These are phyloP conservation scores for Thamnaconus septentrionalis DNA, from an alignment of 2,113 vertebrate species.

Conservation along the genomic window DNA sequence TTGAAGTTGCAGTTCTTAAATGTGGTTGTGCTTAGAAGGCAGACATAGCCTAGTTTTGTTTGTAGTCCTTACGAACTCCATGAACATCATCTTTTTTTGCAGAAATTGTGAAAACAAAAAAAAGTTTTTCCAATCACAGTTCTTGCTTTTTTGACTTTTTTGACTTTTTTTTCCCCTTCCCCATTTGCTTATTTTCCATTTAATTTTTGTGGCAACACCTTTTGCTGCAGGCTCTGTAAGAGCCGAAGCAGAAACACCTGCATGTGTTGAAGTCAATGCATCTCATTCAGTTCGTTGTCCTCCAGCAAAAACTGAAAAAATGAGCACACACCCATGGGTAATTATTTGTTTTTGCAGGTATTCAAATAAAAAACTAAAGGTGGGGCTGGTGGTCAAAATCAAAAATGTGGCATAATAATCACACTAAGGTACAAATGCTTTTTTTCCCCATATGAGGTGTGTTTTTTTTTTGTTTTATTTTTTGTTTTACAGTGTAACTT, in stretches of 20 bases:
- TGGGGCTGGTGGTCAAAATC: slow-evolving; percentile 40
- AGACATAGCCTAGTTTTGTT: slow-evolving; percentile 70
- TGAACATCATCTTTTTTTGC: slow-evolving; percentile 30
- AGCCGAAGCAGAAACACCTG: slow-evolving; percentile 20
- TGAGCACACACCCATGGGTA: not conserved
- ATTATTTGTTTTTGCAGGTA: slow-evolving; percentile 24
- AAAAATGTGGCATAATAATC: slow-evolving; percentile 48
- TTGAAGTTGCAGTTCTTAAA: slow-evolving; percentile 82
- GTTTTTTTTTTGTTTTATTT: slow-evolving; percentile 27
- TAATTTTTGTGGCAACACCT: slow-evolving; percentile 22
- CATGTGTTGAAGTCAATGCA: slow-evolving; percentile 19
- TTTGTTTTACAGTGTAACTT: slow-evolving; percentile 55
- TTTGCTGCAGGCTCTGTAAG: slow-evolving; percentile 41
- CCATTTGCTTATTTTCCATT: too few species aligned
- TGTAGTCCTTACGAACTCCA: slow-evolving; percentile 78
- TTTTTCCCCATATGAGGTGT: slow-evolving; percentile 28
- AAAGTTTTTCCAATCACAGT: slow-evolving; percentile 70
- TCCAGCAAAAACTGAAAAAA: slow-evolving; percentile 4
- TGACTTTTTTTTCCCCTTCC: too few species aligned
- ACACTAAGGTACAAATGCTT: slow-evolving; percentile 55
- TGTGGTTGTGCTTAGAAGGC: slow-evolving; percentile 73
- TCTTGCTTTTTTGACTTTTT: slow-evolving; percentile 75
- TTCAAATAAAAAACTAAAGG: slow-evolving; percentile 39
- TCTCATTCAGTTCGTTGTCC: slow-evolving; percentile 31
- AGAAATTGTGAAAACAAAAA: slow-evolving; percentile 37